Conservation (phyloP, 2,797 vertebrate genomes). For the Paramormyrops hopkinsi region DNA sequence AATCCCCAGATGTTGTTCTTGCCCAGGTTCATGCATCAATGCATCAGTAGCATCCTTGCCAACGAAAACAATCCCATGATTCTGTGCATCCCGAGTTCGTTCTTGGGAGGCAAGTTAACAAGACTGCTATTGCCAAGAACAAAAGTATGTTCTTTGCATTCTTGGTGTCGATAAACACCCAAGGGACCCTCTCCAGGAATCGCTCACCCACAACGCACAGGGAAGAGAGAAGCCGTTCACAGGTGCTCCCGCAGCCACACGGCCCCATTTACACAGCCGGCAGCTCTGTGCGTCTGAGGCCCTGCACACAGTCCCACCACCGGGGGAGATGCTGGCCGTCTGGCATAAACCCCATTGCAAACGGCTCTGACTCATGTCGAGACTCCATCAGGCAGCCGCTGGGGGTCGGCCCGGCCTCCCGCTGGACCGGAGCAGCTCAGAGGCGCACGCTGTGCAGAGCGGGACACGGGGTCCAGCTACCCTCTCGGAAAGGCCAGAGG, state of each 20-base stretch:
- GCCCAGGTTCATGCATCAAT: background rate
- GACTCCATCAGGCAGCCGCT: background rate
- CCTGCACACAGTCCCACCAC: background rate
- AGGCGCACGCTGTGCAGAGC: background rate
- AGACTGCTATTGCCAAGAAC: background rate
- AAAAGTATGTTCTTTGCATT: background rate
- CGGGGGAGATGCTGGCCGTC: background rate
- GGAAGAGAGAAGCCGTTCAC: background rate
- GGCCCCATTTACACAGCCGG: background rate
- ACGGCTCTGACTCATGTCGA: background rate
- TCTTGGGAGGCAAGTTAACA: background rate
- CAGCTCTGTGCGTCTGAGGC: background rate
- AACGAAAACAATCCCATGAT: background rate
- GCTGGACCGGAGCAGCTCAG: background rate
- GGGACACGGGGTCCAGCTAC: background rate
- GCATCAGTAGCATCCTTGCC: background rate
- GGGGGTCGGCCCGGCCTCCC: background rate
- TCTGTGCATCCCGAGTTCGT: background rate
- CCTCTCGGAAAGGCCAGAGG: background rate
- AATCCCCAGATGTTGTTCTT: background rate
- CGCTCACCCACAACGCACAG: background rate
- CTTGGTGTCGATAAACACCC: background rate
- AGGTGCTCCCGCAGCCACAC: background rate
- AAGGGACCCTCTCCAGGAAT: background rate
- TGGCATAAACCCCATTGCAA: background rate